Base-by-base conservation (phyloP, 2,888 invertebrate species). In the Cecidostiba fungosa region DNA sequence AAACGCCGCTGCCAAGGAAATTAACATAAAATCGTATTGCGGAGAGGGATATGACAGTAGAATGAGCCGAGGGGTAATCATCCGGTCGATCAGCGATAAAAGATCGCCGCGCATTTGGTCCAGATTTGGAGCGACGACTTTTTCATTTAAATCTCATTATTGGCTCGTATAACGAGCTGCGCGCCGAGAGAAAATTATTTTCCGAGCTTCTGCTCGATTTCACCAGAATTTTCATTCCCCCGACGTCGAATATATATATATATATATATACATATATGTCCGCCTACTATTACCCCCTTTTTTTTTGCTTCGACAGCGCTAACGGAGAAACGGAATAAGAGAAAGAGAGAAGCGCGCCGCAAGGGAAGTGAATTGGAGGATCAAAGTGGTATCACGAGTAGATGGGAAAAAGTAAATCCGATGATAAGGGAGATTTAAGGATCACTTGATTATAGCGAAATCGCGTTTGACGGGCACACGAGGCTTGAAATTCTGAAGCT, bases 371-470 rank as follows among this genome's bases (percentile, higher is more conserved):
- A 73, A 62, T 62, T 77, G 47, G 59, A 72, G 66, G 54, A 76
- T 66, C 74, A 74, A 54, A 85, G 74, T 59, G 47, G 43, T n/a
- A n/a, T n/a, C n/a, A 39, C 50, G 70, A 39, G 54, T 50, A 69
- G 29, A 77, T 66, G 23, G 47, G 62, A 23, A 47, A 79, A 70
- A 26, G n/a, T 26, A 86, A 87, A 84, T 72, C 81, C 59, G 66
- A 73, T 47, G 72, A 84, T 79, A 84, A 84, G 78, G 36, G 73
- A 69, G 80, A 81, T 72, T 76, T 59, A 62, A 85, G 73, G 81
- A 54, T 82, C 81, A 69, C 50, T 77, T 72, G 74, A 82, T 78
- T 82, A n/a, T n/a, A 82, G 62, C 78, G 66, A 69, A 77, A 72
- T 81, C 66, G 54, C 54, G 77, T 59, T 77, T 54, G 19, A 77